Conservation (phyloP, 2,888 invertebrate species). For the Epirrhoe alternata region DNA sequence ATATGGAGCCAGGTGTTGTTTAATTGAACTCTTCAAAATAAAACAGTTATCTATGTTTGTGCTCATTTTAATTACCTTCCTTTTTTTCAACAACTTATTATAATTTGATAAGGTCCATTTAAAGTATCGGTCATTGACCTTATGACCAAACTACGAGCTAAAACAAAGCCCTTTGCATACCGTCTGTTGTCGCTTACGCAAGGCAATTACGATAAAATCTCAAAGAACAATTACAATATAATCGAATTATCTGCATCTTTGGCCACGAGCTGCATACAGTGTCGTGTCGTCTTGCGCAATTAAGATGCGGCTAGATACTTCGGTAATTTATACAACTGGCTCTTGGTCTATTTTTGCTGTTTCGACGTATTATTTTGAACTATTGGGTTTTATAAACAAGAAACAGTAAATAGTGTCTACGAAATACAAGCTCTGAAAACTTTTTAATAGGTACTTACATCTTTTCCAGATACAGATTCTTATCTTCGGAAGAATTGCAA, state of each 20-base stretch:
- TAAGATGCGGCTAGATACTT: slow-evolving; percentile 64
- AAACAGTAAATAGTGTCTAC: too few species aligned
- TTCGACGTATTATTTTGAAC: slow-evolving; percentile 20
- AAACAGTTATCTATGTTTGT: too few species aligned
- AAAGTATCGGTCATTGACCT: not conserved
- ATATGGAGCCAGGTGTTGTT: too few species aligned
- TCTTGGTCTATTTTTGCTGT: slow-evolving; percentile 27
- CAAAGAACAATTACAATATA: slow-evolving; percentile 48
- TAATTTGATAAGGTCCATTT: too few species aligned
- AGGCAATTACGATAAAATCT: slow-evolving; percentile 46
- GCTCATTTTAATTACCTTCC: too few species aligned
- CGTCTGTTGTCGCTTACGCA: slow-evolving; percentile 40
- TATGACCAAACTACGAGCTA: slow-evolving; percentile 25
- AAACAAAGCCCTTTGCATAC: slow-evolving; percentile 38
- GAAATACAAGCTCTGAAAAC: not conserved
- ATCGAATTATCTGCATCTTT: slow-evolving; percentile 48
- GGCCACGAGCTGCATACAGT: slow-evolving; percentile 55
- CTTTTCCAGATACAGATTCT: too few species aligned
- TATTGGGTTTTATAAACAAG: slow-evolving; percentile 16
- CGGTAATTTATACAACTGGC: slow-evolving; percentile 38
- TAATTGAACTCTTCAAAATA: too few species aligned
- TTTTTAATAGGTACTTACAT: too few species aligned
- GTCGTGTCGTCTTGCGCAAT: slow-evolving; percentile 68
- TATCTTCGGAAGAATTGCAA: too few species aligned
- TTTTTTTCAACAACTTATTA: too few species aligned